Evolutionary conservation across 2,888 invertebrate species (phyloP).

Genomic region (Amaurobius ferox): DNA sequence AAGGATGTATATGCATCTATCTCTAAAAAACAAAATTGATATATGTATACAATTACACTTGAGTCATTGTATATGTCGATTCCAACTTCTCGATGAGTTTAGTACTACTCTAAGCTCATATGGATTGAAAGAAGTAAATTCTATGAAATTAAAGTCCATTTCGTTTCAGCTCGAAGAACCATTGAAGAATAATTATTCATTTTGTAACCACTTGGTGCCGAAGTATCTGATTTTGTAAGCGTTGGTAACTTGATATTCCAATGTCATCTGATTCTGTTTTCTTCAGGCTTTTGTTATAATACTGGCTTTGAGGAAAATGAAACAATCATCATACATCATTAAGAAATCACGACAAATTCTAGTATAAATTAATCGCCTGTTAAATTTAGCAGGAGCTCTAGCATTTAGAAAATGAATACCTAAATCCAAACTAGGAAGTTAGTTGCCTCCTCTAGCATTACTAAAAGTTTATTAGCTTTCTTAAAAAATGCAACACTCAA

Average conservation of each 20-base stretch:
- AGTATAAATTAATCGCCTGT: conserved; percentile 72
- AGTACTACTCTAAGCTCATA: no score
- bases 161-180: no score
- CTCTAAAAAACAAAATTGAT: conserved; percentile 24
- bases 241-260: conserved; percentile 26
- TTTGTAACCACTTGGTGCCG: conserved; percentile 41
- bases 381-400: conserved; percentile 72
- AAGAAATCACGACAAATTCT: conserved; percentile 67
- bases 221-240: conserved; percentile 40
- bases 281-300: conserved; percentile 25
- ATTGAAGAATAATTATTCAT: no score
- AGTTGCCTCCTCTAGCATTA: conserved; percentile 71
- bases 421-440: conserved; percentile 66
- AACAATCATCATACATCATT: conserved; percentile 65
- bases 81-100: no score
- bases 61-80: conserved; percentile 40
- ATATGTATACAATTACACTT: conserved; percentile 67
- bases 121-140: no score
- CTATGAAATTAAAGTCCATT: no score
- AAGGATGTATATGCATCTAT: conserved; percentile 31
- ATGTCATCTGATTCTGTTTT: not conserved
- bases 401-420: conserved; percentile 67
- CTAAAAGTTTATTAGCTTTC: conserved; percentile 71
- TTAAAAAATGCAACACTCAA: conserved; percentile 68
- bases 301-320: conserved; percentile 32